Conservation (phyloP, 2,113 vertebrate genomes). For the Corythornis madagascariensis region DNA sequence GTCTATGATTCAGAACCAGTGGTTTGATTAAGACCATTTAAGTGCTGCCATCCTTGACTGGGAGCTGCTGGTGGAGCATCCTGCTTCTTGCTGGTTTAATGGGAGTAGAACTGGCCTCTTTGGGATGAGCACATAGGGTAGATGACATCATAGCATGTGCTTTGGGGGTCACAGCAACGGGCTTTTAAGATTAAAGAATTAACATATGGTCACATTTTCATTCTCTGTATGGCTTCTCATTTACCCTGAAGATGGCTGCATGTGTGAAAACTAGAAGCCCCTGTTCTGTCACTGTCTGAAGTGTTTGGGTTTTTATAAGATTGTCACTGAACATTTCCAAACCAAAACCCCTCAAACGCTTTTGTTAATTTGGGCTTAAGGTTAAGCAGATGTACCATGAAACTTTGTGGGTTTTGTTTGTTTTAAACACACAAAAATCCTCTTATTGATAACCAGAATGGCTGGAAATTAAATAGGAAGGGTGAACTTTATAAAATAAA, state of each 20-base stretch:
- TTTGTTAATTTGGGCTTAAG: neutral
- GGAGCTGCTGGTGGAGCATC: neutral
- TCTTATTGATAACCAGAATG: neutral
- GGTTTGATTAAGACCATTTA: neutral
- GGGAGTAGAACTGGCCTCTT: neutral
- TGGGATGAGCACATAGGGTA: neutral
- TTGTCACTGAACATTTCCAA: neutral
- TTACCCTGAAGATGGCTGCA: neutral
- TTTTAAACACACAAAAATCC: neutral
- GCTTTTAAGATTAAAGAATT: slow-evolving; percentile 9
- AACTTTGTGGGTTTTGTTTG: neutral
- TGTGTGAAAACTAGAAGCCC: neutral
- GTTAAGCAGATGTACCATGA: neutral
- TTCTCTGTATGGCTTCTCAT: neutral
- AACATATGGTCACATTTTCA: neutral
- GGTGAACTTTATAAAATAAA: neutral
- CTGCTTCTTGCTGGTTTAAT: neutral
- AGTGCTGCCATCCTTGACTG: neutral
- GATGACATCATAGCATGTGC: neutral
- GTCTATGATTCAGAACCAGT: neutral
- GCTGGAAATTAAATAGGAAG: neutral
- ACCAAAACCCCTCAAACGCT: neutral
- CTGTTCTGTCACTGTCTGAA: neutral
- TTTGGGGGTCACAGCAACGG: neutral
- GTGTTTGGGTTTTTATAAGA: neutral